Evolutionary conservation across 1,140 invertebrate genomes (phyloP).

Genomic region (Leptinotarsa undecemlineata): DNA sequence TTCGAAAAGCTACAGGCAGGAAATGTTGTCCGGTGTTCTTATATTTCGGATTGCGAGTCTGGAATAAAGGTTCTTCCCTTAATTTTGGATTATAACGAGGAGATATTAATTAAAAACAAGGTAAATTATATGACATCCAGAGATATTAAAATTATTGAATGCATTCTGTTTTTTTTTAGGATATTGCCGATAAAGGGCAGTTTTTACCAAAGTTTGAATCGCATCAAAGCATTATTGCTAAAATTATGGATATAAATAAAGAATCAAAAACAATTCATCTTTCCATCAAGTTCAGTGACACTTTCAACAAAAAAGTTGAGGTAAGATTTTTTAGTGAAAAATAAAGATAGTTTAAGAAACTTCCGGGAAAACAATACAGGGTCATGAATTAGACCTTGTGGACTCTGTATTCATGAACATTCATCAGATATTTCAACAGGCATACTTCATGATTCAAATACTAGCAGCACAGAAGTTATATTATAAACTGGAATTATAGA

Average conservation of each 20-base stretch:
- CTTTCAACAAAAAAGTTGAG: slow-evolving; percentile 37
- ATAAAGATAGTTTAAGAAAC: too few relatives aligned
- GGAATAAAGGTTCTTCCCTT: slow-evolving; percentile 39
- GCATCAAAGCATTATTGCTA: slow-evolving; percentile 36
- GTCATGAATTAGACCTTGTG: too few relatives aligned
- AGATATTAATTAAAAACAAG: slow-evolving; percentile 28
- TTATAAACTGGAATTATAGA: too few relatives aligned
- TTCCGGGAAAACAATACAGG: too few relatives aligned
- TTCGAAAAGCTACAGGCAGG: slow-evolving; percentile 32
- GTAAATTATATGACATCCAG: neutral
- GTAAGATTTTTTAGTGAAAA: slow-evolving; percentile 17
- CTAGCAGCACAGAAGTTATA: too few relatives aligned
- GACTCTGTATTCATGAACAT: too few relatives aligned
- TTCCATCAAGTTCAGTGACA: slow-evolving; percentile 29
- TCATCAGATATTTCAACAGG: too few relatives aligned
- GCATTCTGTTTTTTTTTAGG: slow-evolving; percentile 32
- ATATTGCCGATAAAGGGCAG: slow-evolving; percentile 28
- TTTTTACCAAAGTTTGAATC: slow-evolving; percentile 29
- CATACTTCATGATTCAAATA: too few relatives aligned
- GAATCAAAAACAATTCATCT: slow-evolving; percentile 31
- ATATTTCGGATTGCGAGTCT: slow-evolving; percentile 21
- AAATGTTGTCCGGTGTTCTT: slow-evolving; percentile 39
- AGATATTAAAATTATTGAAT: too few relatives aligned
- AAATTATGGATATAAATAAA: slow-evolving; percentile 32
- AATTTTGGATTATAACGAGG: slow-evolving; percentile 30